Base-by-base conservation (phyloP, 2,113 vertebrate species). In the Podilymbus podiceps region DNA sequence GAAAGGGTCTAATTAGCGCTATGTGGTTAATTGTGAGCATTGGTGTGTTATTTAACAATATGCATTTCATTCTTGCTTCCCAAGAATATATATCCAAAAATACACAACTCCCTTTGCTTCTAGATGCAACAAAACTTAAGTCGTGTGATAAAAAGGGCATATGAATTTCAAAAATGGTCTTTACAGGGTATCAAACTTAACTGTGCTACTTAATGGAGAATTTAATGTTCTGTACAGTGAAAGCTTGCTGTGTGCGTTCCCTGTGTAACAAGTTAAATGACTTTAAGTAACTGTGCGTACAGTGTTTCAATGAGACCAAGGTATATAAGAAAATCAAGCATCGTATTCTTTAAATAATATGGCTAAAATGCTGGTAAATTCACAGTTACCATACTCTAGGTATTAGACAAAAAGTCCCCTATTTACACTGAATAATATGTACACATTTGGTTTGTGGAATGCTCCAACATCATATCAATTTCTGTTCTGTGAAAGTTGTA, bases 361-460 rank as follows among this genome's bases (percentile, higher is more conserved):
- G 97, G 96, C 97, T 97, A 95, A 95, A 96, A 93, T 89, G 85
- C 95, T 97, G 95, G 95, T 92, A 97, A 95, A 95, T 80, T 88
- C 94, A 88, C 81, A 96, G 93, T 77, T 86, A 72, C 78, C 28
- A 10, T 95, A 86, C 30, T 89, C 63, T 59, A 84, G 50, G 79
- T 84, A 90, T 76, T 85, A 89, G 91, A 88, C 73, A 88, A 92
- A 89, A 90, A 87, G 8, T 53, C 69, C 25, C 60, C 46, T 96
- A 94, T 96, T 97, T 94, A 92, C 96, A 94, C 23, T 40, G 68
- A 58, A 91, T 80, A 49, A 64, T 97, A 97, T 97, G 47, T 96
- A 98, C 97, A 98, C 77, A 93, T 97, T 97, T 97, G 96, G 91
- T 97, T 97, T 96, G 89, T 78, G 96, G 85, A 95, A 85, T 93